Evolutionary conservation across 2,888 invertebrate genomes (phyloP).

Genomic region (Sisyra terminalis): DNA sequence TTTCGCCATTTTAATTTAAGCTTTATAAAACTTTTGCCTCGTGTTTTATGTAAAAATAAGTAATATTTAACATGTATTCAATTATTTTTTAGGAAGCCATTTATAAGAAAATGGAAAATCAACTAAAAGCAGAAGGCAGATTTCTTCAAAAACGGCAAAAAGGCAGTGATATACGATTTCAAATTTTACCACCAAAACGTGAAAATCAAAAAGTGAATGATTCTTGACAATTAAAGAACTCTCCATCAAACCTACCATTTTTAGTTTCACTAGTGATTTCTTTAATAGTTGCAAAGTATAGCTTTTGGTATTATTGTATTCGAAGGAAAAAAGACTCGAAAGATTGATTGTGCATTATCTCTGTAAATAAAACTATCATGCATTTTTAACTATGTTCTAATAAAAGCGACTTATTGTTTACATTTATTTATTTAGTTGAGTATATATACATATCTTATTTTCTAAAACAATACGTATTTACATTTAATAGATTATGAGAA

Average conservation of each 20-base stretch:
- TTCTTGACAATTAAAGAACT: constrained; percentile 6
- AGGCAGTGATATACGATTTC: constrained; percentile 42
- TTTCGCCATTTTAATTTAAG: no score
- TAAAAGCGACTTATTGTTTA: no score
- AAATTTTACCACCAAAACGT: constrained; percentile 34
- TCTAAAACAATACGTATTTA: no score
- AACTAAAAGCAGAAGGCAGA: constrained; percentile 32
- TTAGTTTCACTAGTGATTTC: constrained; percentile 1
- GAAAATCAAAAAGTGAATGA: constrained; percentile 10
- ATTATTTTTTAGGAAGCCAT: constrained; percentile 37
- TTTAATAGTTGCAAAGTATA: constrained; percentile 13
- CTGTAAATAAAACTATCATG: no score
- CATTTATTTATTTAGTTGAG: no score
- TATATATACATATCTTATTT: no score
- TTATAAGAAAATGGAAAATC: constrained; percentile 34
- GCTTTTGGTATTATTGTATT: constrained; percentile 10
- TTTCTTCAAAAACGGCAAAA: constrained; percentile 46
- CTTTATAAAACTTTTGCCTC: no score
- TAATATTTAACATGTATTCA: background rate
- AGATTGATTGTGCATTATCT: no score
- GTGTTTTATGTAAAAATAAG: no score
- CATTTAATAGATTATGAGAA: no score
- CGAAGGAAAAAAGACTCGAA: no score
- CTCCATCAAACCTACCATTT: background rate
- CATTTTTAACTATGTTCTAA: no score